A percentile compares a stretch with the other conserved stretches of the same genome.
phyloP scores from a whole-genome alignment of 2,888 invertebrate species.

The Heliconius erato region DNA sequence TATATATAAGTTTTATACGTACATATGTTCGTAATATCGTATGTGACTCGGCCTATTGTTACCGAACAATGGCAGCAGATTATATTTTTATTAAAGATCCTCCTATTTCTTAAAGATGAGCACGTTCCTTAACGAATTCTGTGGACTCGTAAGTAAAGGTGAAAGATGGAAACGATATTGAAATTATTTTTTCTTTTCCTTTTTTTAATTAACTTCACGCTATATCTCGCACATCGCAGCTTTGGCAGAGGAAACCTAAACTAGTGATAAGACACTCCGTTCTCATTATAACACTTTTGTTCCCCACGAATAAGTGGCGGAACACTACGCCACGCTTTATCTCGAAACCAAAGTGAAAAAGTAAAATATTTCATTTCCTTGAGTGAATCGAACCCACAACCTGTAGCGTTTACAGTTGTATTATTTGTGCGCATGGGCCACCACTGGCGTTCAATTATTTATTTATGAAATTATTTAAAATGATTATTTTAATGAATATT shows the following conservation, averaged over 20 bases:
- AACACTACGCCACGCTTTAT: too few relatives aligned
- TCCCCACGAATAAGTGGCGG: too few relatives aligned
- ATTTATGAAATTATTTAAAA: too few relatives aligned
- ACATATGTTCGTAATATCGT: constrained; percentile 40
- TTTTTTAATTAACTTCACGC: neutral
- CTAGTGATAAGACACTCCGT: neutral
- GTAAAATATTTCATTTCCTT: neutral
- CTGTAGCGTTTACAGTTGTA: neutral
- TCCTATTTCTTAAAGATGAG: constrained; percentile 30
- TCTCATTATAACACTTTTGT: neutral
- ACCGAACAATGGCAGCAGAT: constrained; percentile 55
- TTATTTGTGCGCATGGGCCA: too few relatives aligned
- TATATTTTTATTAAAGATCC: constrained; percentile 57
- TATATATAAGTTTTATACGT: constrained; percentile 45
- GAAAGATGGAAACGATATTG: neutral
- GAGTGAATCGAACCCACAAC: neutral
- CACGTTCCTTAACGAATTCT: constrained; percentile 29
- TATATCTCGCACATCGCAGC: neutral
- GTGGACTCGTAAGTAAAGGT: neutral
- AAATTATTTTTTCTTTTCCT: neutral
- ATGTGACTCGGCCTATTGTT: constrained; percentile 56
- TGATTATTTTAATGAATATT: too few relatives aligned
- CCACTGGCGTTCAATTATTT: too few relatives aligned
- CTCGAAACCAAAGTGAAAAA: neutral
- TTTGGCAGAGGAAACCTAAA: fast-evolving